Base-by-base conservation (phyloP, 2,888 invertebrate genomes). In the Merodon equestris region DNA sequence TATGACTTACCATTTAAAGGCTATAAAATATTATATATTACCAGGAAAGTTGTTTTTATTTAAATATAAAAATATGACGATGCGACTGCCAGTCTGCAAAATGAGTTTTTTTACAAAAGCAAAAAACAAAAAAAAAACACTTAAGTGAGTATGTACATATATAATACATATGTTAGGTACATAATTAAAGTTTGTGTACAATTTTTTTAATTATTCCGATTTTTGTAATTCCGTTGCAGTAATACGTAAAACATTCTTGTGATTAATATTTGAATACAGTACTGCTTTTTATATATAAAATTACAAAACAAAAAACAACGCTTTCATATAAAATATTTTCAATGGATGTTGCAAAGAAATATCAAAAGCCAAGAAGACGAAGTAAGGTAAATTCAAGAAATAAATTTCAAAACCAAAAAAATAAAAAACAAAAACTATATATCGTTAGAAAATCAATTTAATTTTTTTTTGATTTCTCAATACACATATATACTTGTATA, bases 41-140 rank as follows among this genome's bases (percentile, higher is more conserved):
- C 27, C 27, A 27, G 27, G 7, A 36, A 36, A 36, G n/a, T n/a
- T 40, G 3, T 40, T 40, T n/a, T 40, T 48, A 60, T 58, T 75
- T 61, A 50, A 50, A 56, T 45, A 67, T 18, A 50, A 48, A 48
- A 60, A 42, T 18, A 45, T 58, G n/a, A 60, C 14, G 47, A 67
- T 66, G 76, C 66, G 71, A 71, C 71, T 66, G 66, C 75, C 71
- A 76, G 66, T 71, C 61, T 71, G 71, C 60, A 61, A 67, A 38
- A 57, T 66, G 15, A 54, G 17, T 64, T 40, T 60, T 75, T 70
- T 58, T 64, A 60, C 60, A 76, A 15, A 58, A 27, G 27, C 27
- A 64, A 58, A 70, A 45, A 60, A 44, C 9, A 44, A 40, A 57
- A 7, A 38, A 12, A 45, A 14, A 14, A 10, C 42, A 42, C 51